These are phyloP conservation scores for Tachina grossa DNA, from an alignment of 2,888 invertebrate genomes.

Conservation along the genomic window DNA sequence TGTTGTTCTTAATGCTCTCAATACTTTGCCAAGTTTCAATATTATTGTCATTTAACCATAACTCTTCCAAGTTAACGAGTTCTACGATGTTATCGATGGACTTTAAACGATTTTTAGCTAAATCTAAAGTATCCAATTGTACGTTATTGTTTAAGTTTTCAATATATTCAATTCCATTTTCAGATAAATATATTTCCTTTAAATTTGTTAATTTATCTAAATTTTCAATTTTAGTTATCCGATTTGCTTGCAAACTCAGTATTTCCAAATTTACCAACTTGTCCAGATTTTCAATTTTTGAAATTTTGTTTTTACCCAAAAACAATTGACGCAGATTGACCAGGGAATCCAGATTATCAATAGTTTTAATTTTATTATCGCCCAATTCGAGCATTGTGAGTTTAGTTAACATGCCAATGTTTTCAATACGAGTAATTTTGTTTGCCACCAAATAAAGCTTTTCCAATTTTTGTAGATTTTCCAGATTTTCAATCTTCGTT, in stretches of 20 bases:
- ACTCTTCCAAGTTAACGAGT: constrained; percentile 92
- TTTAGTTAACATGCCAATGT: constrained; percentile 90
- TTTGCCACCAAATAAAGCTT: constrained; percentile 96
- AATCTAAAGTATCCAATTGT: constrained; percentile 92
- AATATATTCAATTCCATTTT: constrained; percentile 93
- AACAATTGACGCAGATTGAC: constrained; percentile 90
- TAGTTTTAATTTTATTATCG: constrained; percentile 94
- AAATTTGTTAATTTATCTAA: constrained; percentile 88
- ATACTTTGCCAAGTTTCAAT: constrained; percentile 93
- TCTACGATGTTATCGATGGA: constrained; percentile 90
- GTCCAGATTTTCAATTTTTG: constrained; percentile 92
- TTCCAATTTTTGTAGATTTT: constrained; percentile 88
- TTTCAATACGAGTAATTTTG: constrained; percentile 93
- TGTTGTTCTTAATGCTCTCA: constrained; percentile 88
- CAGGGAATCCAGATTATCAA: constrained; percentile 92
- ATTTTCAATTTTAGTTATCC: constrained; percentile 93
- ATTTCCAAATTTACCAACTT: constrained; percentile 88
- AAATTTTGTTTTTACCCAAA: constrained; percentile 97
- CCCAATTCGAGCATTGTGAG: constrained; percentile 95
- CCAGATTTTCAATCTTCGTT: constrained; percentile 92
- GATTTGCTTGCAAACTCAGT: constrained; percentile 95
- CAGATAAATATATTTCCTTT: constrained; percentile 95
- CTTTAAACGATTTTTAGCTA: constrained; percentile 93
- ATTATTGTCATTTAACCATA: constrained; percentile 98
- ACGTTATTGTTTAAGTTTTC: constrained; percentile 89